Evolutionary conservation across 1,140 invertebrate species (phyloP), one percentile per base, ranked within the genome.

Genomic region (Nixonia krombeini): DNA sequence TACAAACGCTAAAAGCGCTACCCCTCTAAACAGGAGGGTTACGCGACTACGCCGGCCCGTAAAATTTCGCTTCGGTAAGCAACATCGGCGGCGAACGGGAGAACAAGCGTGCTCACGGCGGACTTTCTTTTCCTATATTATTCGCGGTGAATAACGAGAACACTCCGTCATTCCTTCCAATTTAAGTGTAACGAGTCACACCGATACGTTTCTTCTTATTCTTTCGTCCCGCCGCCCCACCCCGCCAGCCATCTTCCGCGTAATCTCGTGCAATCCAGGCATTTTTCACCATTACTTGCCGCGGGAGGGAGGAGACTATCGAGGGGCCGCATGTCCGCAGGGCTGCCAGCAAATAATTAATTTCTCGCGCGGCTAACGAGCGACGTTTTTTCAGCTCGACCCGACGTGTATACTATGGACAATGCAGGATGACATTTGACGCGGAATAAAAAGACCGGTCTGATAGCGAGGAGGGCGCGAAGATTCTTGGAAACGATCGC

Each of bases 121-220:
- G 58, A 72, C 44, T 72, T 74, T 75, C 67, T 73, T 76, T 81
- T 79, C 79, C 78, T 79, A 82, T 84, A 84, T 84, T 83, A 80
- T 82, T 80, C 75, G 71, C 71, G 67, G 74, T 84, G 82, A 85
- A 83, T 85, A 84, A 85, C 74, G 82, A 82, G 75, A 79, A 71
- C 78, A 82, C 83, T 85, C 80, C 78, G 81, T 85, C 83, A 85
- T 85, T 84, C 80, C 79, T 82, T 85, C 82, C 83, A 84, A 85
- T 85, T 85, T 85, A 79, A 84, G 82, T 83, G 79, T 84, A 85
- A 85, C 83, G 80, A 85, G 82, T 77, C 80, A 82, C 81, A 84
- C 82, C 82, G 81, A 84, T 85, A 84, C 80, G 70, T 81, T 85
- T 78, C 73, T 83, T 81, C 82, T 83, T 83, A 84, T 84, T 85